Base-by-base conservation (phyloP, 2,797 vertebrate species). In the Etheostoma nigrum region DNA sequence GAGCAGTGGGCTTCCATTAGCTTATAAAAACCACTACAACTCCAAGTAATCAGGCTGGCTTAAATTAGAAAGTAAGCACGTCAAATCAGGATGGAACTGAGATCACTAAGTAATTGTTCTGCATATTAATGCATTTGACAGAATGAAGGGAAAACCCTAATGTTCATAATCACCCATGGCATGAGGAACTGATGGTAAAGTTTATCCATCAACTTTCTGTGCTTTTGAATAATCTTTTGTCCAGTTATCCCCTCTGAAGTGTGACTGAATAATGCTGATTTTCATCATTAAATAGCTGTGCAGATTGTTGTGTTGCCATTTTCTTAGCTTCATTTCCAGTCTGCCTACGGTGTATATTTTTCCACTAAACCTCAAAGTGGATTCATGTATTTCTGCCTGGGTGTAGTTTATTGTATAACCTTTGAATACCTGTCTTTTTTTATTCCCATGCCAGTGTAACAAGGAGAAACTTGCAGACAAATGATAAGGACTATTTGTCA, bases 401-500 rank as follows among this genome's bases (percentile, higher is more conserved):
- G 52, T 48, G 73, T 57, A 62, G 18, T 67, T 78, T 82, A 74
- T 74, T 83, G 19, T 79, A 60, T 86, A 84, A 89, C 84, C 80
- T 87, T 79, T 71, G 68, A 85, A 79, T 65, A 78, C 62, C 18
- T 84, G 72, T 67, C 11, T 79, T 58, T 72, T 30, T n/a, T 49
- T 69, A 80, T 79, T 77, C 79, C 79, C 48, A 55, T 21, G 78
- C 33, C 60, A 67, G 62, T 59, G 55, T 79, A 82, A 83, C 72
- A 83, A 84, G 84, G 82, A 86, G 85, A 90, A 85, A 79, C 71
- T 72, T 72, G 76, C 64, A 74, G 77, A 89, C 73, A 72, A 81
- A 84, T 76, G 87, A 93, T 85, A 92, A 89, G 85, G 81, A 87
- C 81, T 82, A 74, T 91, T 91, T 94, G 90, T 92, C 93, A 92